A percentile compares a stretch with the other conserved stretches of the same genome.
Conservation (phyloP, 2,888 invertebrate genomes). For the Hypselothyrea guttata region DNA sequence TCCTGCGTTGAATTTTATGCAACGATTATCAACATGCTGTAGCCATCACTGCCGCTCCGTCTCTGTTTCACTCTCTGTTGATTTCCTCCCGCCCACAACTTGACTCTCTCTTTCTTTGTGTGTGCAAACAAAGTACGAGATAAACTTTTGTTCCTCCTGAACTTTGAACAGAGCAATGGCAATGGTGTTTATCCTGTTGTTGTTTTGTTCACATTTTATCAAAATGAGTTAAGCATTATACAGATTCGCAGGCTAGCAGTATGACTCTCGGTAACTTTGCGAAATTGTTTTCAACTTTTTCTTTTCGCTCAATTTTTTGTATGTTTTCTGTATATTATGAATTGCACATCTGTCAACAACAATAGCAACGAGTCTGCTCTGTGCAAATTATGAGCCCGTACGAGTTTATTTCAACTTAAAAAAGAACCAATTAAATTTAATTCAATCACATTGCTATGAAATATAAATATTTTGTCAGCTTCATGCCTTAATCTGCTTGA, state of each 20-base stretch:
- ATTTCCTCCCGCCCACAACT: neutral
- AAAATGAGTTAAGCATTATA: conserved; percentile 63
- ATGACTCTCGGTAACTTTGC: conserved; percentile 21
- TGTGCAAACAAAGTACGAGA: conserved; percentile 69
- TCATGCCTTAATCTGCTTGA: no score
- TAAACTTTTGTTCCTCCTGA: conserved; percentile 75
- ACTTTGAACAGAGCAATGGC: conserved; percentile 50
- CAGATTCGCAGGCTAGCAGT: conserved; percentile 17
- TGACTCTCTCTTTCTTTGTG: conserved; percentile 43
- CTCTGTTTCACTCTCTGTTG: neutral
- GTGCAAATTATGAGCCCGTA: no score
- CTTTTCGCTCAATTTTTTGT: neutral
- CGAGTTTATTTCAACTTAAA: no score
- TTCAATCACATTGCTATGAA: no score
- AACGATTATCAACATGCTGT: conserved; percentile 26
- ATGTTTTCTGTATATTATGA: neutral
- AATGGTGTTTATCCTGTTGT: conserved; percentile 1
- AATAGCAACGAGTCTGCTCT: conserved; percentile 21
- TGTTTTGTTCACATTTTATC: conserved; percentile 43
- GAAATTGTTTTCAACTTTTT: conserved; percentile 56
- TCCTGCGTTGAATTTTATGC: conserved; percentile 51
- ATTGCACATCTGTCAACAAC: conserved; percentile 20
- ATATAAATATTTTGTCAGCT: no score
- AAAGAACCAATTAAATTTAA: no score
- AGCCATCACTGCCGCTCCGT: neutral